Evolutionary conservation across 2,888 invertebrate genomes (phyloP), one percentile per base, ranked within the genome.

Genomic region (Tetragonula carbonaria): DNA sequence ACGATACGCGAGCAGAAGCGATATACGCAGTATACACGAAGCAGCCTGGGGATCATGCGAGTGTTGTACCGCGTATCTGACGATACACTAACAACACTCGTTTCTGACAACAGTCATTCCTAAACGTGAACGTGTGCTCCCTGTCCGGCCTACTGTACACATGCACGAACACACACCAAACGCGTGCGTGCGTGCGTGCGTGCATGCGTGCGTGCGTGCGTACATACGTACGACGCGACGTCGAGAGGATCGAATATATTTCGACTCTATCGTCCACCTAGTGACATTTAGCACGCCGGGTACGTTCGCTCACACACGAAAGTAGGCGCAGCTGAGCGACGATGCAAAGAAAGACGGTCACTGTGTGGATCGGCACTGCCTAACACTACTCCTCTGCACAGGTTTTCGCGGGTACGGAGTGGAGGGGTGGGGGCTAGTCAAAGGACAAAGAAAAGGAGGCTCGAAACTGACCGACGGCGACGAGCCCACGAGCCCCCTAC

Each of bases 401-500:
- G 86, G 83, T 88, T 87, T 88, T 85, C 83, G 80, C 83, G 88
- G 79, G 72, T 82, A 78, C 68, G 50, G 72, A 59, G 73, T 57
- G 66, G 68, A 28, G 28, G 1, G 78, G 80, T n/a, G 74, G 79
- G 74, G 78, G 78, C 62, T 74, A 78, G 77, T 70, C 78, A 51
- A 38, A 38, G 84, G 82, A 86, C 83, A 87, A 86, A 89, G 80
- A 84, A 85, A 87, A 85, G 71, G 76, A 80, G 74, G 82, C 80
- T 78, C 71, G 66, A 76, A 87, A 88, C 90, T 88, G 88, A 92
- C 90, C 87, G 86, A 87, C 90, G 89, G 91, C 89, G 84, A 84
- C 84, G 85, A 84, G 86, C 84, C 87, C 83, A 87, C 82, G 80
- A 87, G 85, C 83, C 84, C 84, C 80, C 91, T 95, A 94, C 86